Conservation (phyloP, 2,797 vertebrate genomes). For the Rhinatrema bivittatum region DNA sequence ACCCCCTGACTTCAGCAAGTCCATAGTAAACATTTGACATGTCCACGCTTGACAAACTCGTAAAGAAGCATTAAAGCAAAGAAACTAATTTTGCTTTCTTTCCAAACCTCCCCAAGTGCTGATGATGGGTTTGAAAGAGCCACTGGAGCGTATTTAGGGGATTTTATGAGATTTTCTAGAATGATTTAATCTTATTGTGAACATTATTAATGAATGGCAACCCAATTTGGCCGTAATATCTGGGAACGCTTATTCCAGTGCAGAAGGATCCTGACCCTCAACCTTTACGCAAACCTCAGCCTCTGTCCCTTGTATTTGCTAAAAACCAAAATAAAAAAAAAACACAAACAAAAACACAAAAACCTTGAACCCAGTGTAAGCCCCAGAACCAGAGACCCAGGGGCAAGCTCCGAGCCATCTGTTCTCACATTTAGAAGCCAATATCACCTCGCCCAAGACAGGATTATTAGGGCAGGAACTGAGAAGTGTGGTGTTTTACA, state of each 20-base stretch:
- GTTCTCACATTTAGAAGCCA: constrained; percentile 10
- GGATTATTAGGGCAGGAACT: not conserved
- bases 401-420: too few relatives aligned
- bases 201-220: constrained; percentile 82
- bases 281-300: constrained; percentile 10
- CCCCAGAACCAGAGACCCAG: not conserved
- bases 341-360: too few relatives aligned
- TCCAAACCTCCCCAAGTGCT: constrained; percentile 50
- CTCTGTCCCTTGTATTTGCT: not conserved
- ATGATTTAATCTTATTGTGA: constrained; percentile 80
- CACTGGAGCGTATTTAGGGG: constrained; percentile 67
- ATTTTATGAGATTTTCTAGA: constrained; percentile 71
- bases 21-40: constrained; percentile 61
- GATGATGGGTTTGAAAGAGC: constrained; percentile 51
- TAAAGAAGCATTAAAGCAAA: constrained; percentile 58
- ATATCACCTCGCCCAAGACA: not conserved
- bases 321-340: too few relatives aligned
- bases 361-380: too few relatives aligned
- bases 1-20: constrained; percentile 55
- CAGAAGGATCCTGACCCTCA: constrained; percentile 51
- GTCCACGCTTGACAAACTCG: constrained; percentile 59
- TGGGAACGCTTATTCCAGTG: constrained; percentile 55
- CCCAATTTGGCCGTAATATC: constrained; percentile 79
- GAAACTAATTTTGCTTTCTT: constrained; percentile 63
- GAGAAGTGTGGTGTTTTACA: too few relatives aligned